Percentiles rank a stretch among this genome's conserved stretches.
These are phyloP conservation scores for Pachypsylla venusta DNA, from an alignment of 1,140 invertebrate species.

Conservation along the genomic window DNA sequence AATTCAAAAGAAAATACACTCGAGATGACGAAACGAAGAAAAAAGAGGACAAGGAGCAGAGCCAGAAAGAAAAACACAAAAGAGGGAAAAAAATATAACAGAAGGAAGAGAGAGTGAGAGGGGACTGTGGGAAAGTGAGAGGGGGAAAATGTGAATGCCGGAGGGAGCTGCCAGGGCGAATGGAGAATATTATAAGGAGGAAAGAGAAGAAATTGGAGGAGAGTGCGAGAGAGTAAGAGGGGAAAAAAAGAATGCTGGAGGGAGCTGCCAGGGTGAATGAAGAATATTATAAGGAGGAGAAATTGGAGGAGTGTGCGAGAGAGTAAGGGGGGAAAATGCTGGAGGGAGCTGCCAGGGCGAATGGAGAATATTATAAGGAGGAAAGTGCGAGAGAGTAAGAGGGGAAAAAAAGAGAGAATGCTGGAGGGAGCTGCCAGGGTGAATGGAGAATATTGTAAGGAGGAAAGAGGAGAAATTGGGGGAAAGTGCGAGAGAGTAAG, in stretches of 20 bases:
- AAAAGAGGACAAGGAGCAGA: not conserved
- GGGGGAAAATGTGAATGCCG: not conserved
- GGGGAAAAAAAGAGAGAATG: not conserved
- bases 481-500: not conserved
- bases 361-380: not conserved
- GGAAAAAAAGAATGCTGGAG: not conserved
- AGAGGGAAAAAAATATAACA: not conserved
- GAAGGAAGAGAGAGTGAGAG: not conserved
- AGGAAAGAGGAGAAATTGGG: slow-evolving; percentile 5
- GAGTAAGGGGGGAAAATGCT: not conserved
- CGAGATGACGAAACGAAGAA: not conserved
- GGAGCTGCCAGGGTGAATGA: not conserved
- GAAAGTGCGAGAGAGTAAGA: not conserved
- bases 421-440: too few species aligned
- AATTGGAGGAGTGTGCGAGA: not conserved
- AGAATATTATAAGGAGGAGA: not conserved
- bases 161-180: not conserved
- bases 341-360: not conserved
- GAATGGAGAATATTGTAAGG: not conserved
- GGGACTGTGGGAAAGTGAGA: not conserved
- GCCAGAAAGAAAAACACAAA: not conserved
- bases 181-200: not conserved
- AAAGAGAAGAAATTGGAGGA: not conserved
- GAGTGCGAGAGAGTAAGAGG: not conserved
- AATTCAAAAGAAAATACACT: too few species aligned